A percentile compares a stretch with the other conserved stretches of the same genome.
phyloP scores from a whole-genome alignment of 92 coral and sea anemone genomes.

The Chrysogorgia sp. region DNA sequence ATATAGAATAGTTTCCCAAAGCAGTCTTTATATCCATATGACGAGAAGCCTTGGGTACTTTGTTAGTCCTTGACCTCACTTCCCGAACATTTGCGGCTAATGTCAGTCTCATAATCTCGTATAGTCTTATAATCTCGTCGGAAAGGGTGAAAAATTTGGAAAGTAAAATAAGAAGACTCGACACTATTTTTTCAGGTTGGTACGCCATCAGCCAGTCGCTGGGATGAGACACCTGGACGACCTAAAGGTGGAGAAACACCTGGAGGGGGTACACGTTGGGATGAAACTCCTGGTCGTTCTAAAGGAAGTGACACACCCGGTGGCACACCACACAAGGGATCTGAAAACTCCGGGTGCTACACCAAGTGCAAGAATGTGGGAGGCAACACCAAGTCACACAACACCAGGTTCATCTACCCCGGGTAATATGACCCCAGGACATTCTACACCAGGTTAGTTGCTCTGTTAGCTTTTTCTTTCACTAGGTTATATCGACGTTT shows the following conservation, averaged over 20 bases:
- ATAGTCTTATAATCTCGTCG: too few species aligned
- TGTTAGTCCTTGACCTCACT: too few species aligned
- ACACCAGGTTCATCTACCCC: slow-evolving; percentile 94
- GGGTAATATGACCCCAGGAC: slow-evolving; percentile 85
- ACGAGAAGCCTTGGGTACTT: too few species aligned
- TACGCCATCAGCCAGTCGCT: slow-evolving; percentile 96
- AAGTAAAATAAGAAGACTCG: too few species aligned
- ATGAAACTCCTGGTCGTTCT: slow-evolving; percentile 45
- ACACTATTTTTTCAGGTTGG: slow-evolving; percentile 58
- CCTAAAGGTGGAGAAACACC: slow-evolving; percentile 48
- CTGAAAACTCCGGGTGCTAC: slow-evolving; percentile 99
- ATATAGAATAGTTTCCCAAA: too few species aligned
- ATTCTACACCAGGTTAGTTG: slow-evolving; percentile 69
- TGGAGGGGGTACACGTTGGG: slow-evolving; percentile 43
- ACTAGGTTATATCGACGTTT: too few species aligned
- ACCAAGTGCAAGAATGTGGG: slow-evolving; percentile 97
- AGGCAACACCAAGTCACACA: slow-evolving; percentile 95
- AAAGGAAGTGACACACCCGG: slow-evolving; percentile 99
- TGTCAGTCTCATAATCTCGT: too few species aligned
- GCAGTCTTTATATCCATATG: too few species aligned
- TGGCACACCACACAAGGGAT: slow-evolving; percentile 79
- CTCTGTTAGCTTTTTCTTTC: not conserved
- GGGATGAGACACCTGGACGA: slow-evolving; percentile 99
- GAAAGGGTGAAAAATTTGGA: too few species aligned
- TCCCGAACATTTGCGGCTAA: too few species aligned